phyloP scores from a whole-genome alignment of 1,140 invertebrate species.

The Drosophila hydei region DNA sequence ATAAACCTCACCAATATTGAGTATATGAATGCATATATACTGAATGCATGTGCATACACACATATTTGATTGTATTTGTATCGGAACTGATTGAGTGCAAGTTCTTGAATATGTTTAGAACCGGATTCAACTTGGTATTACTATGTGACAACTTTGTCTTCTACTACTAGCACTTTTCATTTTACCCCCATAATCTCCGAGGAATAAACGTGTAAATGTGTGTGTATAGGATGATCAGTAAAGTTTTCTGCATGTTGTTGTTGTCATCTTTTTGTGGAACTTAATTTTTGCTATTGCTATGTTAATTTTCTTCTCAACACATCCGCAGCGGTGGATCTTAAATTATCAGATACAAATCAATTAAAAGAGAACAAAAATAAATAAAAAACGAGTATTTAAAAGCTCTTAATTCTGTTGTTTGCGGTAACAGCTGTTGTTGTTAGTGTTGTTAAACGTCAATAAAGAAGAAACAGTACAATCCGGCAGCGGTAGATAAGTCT shows the following conservation, averaged over 20 bases:
- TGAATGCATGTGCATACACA: slow-evolving; percentile 5
- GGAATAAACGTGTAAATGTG: slow-evolving; percentile 6
- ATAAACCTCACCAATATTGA: slow-evolving; percentile 13
- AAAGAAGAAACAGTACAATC: slow-evolving; percentile 23
- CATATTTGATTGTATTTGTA: slow-evolving; percentile 4
- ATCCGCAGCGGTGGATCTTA: slow-evolving; percentile 61
- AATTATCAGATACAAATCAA: slow-evolving; percentile 62
- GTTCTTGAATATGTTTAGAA: slow-evolving; percentile 63
- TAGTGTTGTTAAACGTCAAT: slow-evolving; percentile 45
- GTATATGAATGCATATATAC: not conserved
- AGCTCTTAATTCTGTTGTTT: slow-evolving; percentile 22
- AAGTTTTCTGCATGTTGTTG: slow-evolving; percentile 55
- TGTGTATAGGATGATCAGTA: slow-evolving; percentile 39
- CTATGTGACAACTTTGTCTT: slow-evolving; percentile 50
- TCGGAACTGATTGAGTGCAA: slow-evolving; percentile 49
- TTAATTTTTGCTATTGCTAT: slow-evolving; percentile 55
- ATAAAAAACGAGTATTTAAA: slow-evolving; percentile 16
- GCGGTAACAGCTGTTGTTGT: slow-evolving; percentile 58
- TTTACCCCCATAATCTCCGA: slow-evolving; percentile 9
- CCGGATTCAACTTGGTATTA: slow-evolving; percentile 65
- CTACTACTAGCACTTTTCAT: slow-evolving; percentile 59
- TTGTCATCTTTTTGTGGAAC: slow-evolving; percentile 46
- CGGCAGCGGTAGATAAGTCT: slow-evolving; percentile 51
- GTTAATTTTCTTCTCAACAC: slow-evolving; percentile 71
- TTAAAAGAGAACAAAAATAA: slow-evolving; percentile 36